A percentile compares a stretch with the other conserved stretches of the same genome.
Conservation (phyloP, 2,888 invertebrate species). For the Hemaris fuciformis region DNA sequence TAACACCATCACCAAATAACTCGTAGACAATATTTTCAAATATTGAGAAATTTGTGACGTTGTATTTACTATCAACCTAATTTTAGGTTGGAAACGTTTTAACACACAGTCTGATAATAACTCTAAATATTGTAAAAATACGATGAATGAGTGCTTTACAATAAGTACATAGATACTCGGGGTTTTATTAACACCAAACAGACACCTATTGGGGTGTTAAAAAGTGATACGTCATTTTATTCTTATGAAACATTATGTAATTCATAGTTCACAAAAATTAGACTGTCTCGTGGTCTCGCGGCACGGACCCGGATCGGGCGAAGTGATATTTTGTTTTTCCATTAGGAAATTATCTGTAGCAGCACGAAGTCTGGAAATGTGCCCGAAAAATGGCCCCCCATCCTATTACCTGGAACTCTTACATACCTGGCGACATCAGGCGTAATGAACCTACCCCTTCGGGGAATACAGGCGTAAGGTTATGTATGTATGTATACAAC, state of each 20-base stretch:
- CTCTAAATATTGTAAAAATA: slow-evolving; percentile 26
- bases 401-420: too few species aligned
- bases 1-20: slow-evolving; percentile 33
- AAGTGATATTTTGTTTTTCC: too few species aligned
- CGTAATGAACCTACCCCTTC: too few species aligned
- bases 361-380: too few species aligned
- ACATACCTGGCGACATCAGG: too few species aligned
- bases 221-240: background rate
- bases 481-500: too few species aligned
- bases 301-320: too few species aligned
- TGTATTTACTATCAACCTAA: slow-evolving; percentile 18
- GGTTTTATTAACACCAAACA: background rate
- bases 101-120: slow-evolving; percentile 20
- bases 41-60: slow-evolving; percentile 29
- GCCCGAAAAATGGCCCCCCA: too few species aligned
- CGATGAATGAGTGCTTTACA: slow-evolving; percentile 8
- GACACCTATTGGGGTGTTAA: background rate
- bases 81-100: slow-evolving; percentile 22
- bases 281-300: too few species aligned
- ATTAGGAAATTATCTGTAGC: too few species aligned
- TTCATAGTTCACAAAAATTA: too few species aligned
- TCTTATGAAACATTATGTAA: background rate
- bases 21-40: slow-evolving; percentile 25
- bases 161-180: background rate
- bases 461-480: too few species aligned